A percentile compares a stretch with the other conserved stretches of the same genome.
phyloP scores from a whole-genome alignment of 2,888 invertebrate species.

The Allacma fusca region DNA sequence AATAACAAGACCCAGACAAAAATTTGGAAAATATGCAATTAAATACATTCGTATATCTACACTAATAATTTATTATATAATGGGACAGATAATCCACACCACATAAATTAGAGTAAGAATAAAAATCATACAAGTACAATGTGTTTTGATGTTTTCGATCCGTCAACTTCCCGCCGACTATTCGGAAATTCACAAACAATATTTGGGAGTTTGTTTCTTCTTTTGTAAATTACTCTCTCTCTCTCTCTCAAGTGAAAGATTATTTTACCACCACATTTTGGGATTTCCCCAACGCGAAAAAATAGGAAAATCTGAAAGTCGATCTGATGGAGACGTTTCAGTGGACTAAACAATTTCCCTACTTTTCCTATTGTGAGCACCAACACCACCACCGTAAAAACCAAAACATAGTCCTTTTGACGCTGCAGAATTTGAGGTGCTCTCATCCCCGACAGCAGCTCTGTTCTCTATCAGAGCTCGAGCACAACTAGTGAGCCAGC shows the following conservation, averaged over 20 bases:
- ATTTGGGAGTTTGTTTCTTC: slow-evolving; percentile 22
- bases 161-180: slow-evolving; percentile 22
- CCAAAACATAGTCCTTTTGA: background rate
- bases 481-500: no score
- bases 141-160: background rate
- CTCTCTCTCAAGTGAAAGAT: background rate
- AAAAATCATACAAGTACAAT: background rate
- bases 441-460: background rate
- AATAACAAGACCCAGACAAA: no score
- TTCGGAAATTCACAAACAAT: slow-evolving; percentile 17
- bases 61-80: no score
- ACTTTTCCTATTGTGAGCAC: no score
- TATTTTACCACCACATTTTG: slow-evolving; percentile 30
- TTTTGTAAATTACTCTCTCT: slow-evolving; percentile 24
- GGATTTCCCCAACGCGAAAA: slow-evolving; percentile 8
- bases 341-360: background rate
- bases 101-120: no score
- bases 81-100: no score
- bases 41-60: no score
- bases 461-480: background rate
- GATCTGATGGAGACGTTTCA: background rate
- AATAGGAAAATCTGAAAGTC: slow-evolving; percentile 28
- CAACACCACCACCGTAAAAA: background rate
- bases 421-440: background rate
- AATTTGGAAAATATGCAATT: no score